Evolutionary conservation across 2,888 invertebrate species (phyloP).

Genomic region (Athalia rosae): DNA sequence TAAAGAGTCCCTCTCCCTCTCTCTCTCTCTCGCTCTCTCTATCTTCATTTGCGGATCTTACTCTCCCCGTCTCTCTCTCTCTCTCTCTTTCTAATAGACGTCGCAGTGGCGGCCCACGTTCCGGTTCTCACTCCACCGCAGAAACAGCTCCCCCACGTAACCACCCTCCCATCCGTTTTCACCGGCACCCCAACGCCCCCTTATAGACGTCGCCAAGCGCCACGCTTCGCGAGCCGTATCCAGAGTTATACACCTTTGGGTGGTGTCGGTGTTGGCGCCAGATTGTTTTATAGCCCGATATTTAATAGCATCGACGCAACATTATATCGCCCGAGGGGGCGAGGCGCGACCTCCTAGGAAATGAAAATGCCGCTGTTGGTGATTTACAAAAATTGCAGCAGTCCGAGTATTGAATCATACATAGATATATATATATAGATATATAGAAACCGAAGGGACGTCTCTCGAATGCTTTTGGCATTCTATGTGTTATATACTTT

Average conservation of each 20-base stretch:
- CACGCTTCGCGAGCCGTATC: slow-evolving; percentile 48
- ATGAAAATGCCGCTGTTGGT: slow-evolving; percentile 45
- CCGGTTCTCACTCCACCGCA: slow-evolving; percentile 24
- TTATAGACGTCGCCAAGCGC: slow-evolving; percentile 40
- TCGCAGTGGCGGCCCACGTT: slow-evolving; percentile 43
- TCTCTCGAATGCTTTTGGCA: neutral
- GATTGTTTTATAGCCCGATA: slow-evolving; percentile 45
- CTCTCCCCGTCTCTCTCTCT: neutral
- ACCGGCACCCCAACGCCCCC: slow-evolving; percentile 29
- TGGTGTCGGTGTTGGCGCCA: slow-evolving; percentile 28
- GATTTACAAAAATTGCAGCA: slow-evolving; percentile 50
- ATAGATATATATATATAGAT: neutral
- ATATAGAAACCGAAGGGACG: neutral
- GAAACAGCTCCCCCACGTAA: neutral
- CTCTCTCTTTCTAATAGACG: slow-evolving; percentile 33
- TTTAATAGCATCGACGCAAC: slow-evolving; percentile 45
- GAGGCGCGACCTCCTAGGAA: slow-evolving; percentile 30
- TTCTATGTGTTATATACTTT: neutral
- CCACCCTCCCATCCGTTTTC: slow-evolving; percentile 12
- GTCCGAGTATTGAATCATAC: slow-evolving; percentile 18
- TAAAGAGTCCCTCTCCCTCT: slow-evolving; percentile 59
- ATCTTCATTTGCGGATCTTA: too few species aligned
- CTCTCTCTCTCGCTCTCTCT: slow-evolving; percentile 39
- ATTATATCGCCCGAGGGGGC: slow-evolving; percentile 39
- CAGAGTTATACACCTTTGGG: slow-evolving; percentile 30